Evolutionary conservation across 2,888 invertebrate species (phyloP).

Genomic region (Lymantria dispar): DNA sequence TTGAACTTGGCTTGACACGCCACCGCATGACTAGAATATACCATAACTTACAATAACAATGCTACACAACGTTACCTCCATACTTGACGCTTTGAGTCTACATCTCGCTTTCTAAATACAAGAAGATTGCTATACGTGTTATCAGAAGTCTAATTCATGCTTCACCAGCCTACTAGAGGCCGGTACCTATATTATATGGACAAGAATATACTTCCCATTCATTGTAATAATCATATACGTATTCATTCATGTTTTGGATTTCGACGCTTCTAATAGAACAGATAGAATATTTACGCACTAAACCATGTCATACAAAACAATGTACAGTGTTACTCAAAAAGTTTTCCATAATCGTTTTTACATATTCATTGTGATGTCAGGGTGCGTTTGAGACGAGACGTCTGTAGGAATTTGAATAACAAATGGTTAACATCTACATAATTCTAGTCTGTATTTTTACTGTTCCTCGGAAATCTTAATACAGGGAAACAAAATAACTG

Average conservation of each 20-base stretch:
- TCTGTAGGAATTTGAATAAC: slow-evolving; percentile 76
- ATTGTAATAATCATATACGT: no score
- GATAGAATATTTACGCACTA: neutral
- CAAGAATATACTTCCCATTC: no score
- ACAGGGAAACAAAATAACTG: slow-evolving; percentile 46
- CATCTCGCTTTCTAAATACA: no score
- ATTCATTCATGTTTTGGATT: neutral
- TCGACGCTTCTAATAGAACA: neutral
- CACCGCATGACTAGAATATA: no score
- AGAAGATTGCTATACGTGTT: no score
- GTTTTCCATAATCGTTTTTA: slow-evolving; percentile 78
- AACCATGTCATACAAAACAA: slow-evolving; percentile 30
- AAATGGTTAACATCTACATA: slow-evolving; percentile 77
- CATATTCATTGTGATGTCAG: slow-evolving; percentile 75
- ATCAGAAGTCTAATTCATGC: no score
- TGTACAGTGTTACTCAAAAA: slow-evolving; percentile 54
- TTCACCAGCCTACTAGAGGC: no score
- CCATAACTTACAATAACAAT: no score
- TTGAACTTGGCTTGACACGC: no score
- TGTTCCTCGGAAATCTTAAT: slow-evolving; percentile 49
- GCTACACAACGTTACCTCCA: no score
- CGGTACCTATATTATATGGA: no score
- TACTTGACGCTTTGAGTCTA: no score
- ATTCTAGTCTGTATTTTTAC: slow-evolving; percentile 57
- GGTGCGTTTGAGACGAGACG: slow-evolving; percentile 73